phyloP scores from a whole-genome alignment of 2,888 invertebrate species.

The Thymelicus acteon region DNA sequence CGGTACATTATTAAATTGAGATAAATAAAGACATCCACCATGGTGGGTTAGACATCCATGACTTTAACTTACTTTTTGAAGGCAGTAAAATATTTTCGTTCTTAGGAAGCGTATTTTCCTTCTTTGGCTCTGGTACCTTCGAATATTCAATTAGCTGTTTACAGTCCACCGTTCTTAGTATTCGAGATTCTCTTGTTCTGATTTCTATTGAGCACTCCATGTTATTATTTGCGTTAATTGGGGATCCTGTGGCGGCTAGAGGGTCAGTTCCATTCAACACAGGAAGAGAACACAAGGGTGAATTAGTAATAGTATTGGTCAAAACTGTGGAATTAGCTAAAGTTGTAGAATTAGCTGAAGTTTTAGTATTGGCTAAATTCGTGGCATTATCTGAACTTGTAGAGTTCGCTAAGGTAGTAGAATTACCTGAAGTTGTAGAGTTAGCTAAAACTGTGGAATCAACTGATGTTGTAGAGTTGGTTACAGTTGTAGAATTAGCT shows the following conservation, averaged over 20 bases:
- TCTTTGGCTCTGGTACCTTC: slow-evolving; percentile 64
- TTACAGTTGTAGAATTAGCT: not conserved
- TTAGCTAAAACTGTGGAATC: not conserved
- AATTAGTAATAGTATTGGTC: too few species aligned
- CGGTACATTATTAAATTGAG: slow-evolving; percentile 45
- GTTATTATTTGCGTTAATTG: slow-evolving; percentile 51
- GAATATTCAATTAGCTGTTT: slow-evolving; percentile 62
- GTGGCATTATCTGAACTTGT: not conserved
- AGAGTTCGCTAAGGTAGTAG: slow-evolving; percentile 12
- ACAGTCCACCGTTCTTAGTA: slow-evolving; percentile 65
- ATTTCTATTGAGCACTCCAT: slow-evolving; percentile 71
- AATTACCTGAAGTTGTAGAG: slow-evolving; percentile 3
- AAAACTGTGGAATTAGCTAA: too few species aligned
- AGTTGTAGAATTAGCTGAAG: too few species aligned
- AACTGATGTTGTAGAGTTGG: not conserved
- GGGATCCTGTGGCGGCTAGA: slow-evolving; percentile 59
- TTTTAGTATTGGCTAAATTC: too few species aligned
- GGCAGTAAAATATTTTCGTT: slow-evolving; percentile 54
- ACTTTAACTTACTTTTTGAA: slow-evolving; percentile 60
- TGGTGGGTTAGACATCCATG: slow-evolving; percentile 70
- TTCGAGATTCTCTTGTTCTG: slow-evolving; percentile 54
- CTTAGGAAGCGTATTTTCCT: slow-evolving; percentile 48
- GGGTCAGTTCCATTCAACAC: slow-evolving; percentile 57
- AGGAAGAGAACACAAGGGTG: not conserved
- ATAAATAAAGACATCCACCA: slow-evolving; percentile 78